Percentiles rank a stretch among this genome's conserved stretches.
Evolutionary conservation across 2,113 vertebrate species (phyloP).

Genomic region (Oostethus manadensis): DNA sequence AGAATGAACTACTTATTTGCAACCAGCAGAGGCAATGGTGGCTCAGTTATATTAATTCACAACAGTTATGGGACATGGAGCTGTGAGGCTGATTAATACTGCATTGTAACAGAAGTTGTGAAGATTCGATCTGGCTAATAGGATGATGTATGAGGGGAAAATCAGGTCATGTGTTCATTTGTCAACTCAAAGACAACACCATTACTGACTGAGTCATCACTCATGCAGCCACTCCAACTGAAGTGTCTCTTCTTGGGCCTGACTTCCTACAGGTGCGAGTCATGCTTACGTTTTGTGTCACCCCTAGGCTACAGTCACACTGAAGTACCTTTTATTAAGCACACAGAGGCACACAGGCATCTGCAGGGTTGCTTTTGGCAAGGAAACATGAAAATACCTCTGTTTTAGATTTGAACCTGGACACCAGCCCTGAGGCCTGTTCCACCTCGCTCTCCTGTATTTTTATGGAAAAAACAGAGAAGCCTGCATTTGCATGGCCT

Average conservation of each 20-base stretch:
- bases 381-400: slow-evolving; percentile 39
- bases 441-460: slow-evolving; percentile 15
- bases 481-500: slow-evolving; percentile 1
- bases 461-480: slow-evolving; percentile 9
- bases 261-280: slow-evolving; percentile 35
- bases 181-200: background rate
- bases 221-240: background rate
- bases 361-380: slow-evolving; percentile 49
- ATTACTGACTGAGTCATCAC: background rate
- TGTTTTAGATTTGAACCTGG: slow-evolving; percentile 43
- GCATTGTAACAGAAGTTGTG: too few relatives aligned
- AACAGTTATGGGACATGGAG: too few relatives aligned
- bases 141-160: background rate
- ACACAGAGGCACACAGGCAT: slow-evolving; percentile 14
- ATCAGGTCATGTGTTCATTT: background rate
- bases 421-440: slow-evolving; percentile 22
- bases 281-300: slow-evolving; percentile 33
- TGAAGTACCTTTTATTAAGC: slow-evolving; percentile 24
- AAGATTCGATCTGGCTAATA: too few relatives aligned
- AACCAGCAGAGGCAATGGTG: too few relatives aligned
- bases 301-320: slow-evolving; percentile 32
- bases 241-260: slow-evolving; percentile 16
- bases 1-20: too few relatives aligned
- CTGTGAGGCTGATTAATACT: too few relatives aligned
- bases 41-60: too few relatives aligned